Base-by-base conservation (phyloP, 2,113 vertebrate genomes). In the Daboia siamensis region DNA sequence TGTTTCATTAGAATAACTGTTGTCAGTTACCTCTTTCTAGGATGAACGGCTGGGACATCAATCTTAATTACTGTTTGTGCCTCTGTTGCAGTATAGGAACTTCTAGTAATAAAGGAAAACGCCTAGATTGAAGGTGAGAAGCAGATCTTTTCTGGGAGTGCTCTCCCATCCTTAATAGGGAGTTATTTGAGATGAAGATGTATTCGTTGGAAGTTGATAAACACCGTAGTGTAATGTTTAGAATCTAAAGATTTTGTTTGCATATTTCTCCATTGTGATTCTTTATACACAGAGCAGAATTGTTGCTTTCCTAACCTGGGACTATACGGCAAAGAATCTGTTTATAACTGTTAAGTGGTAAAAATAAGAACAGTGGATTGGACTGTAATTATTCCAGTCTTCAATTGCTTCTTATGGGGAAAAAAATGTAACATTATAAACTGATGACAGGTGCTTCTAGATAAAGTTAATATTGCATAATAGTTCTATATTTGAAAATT, bases 341-440 rank as follows among this genome's bases (percentile, higher is more conserved):
- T 92, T 52, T 92, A 46, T 54, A 85, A 85, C 55, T 54, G 9
- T 59, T 85, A 86, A 86, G 46, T 5, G 20, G 88, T 90, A 86
- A 92, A 92, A 92, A 92, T 54, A 92, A 39, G 26, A 33, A 84
- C 85, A 57, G 88, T 86, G 86, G 69, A 61, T 92, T 54, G n/a
- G 87, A 92, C 46, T 89, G 55, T 61, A 92, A 86, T 86, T 92
- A 80, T 90, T 12, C 12, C 3, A 48, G 7, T 44, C 21, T 52
- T 86, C 21, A 61, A 52, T 92, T 86, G 55, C 44, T 61, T 86
- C 13, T 39, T 84, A 61, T 29, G 20, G 17, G 55, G 61, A 29
- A 90, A 90, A 92, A 92, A 21, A 46, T 29, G 84, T 92, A 85
- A 59, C 59, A 52, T 92, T 86, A 92, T 92, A 52, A 29, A 20